Evolutionary conservation across 2,888 invertebrate species (phyloP).

Genomic region (Troglohyphantes excavatus): DNA sequence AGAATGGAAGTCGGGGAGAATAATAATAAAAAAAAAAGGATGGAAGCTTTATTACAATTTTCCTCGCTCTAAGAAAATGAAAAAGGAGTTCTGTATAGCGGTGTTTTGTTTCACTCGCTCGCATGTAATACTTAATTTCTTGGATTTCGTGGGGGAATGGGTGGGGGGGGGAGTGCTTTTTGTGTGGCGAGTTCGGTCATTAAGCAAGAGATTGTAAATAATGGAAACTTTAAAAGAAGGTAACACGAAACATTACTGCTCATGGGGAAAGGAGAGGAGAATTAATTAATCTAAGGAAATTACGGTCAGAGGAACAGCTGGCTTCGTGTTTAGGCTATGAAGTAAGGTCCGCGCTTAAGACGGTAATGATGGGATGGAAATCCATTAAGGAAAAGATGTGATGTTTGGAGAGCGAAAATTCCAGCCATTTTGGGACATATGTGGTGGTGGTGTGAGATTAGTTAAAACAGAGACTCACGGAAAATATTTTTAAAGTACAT

Average conservation of each 20-base stretch:
- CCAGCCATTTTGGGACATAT: neutral
- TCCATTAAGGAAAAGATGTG: slow-evolving; percentile 39
- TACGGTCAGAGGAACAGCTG: slow-evolving; percentile 59
- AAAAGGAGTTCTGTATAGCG: slow-evolving; percentile 26
- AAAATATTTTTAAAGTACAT: slow-evolving; percentile 6
- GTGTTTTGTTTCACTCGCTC: slow-evolving; percentile 48
- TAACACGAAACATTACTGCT: slow-evolving; percentile 67
- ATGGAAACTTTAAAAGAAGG: slow-evolving; percentile 57
- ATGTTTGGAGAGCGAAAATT: slow-evolving; percentile 1
- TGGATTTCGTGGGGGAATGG: slow-evolving; percentile 24
- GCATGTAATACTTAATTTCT: slow-evolving; percentile 42
- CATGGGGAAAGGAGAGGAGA: slow-evolving; percentile 27
- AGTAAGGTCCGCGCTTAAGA: slow-evolving; percentile 17
- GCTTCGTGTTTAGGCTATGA: slow-evolving; percentile 27
- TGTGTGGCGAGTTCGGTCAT: slow-evolving; percentile 27
- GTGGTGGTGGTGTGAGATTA: neutral
- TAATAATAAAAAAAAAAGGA: slow-evolving; percentile 20
- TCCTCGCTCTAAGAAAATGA: slow-evolving; percentile 37
- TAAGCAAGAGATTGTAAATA: slow-evolving; percentile 56
- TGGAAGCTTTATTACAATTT: slow-evolving; percentile 57
- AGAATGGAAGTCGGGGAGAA: neutral
- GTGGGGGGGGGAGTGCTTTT: slow-evolving; percentile 13
- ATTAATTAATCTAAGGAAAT: slow-evolving; percentile 64
- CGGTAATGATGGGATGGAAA: slow-evolving; percentile 37
- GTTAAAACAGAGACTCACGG: neutral